Percentiles rank a stretch among this genome's conserved stretches.
Conservation (phyloP, 2,113 vertebrate species). For the Ceyx melanurus region DNA sequence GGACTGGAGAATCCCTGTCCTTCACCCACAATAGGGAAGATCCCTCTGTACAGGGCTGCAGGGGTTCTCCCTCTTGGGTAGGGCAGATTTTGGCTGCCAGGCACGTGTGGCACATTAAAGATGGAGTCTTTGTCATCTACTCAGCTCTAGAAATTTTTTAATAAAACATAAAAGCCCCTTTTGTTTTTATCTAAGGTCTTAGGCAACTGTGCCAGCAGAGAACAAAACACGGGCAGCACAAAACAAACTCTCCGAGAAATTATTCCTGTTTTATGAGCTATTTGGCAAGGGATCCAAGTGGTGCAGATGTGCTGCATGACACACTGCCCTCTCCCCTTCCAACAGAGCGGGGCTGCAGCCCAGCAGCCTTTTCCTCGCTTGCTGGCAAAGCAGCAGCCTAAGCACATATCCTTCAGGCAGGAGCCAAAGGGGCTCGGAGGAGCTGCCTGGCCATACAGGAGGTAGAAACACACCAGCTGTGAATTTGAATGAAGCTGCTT, state of each 20-base stretch:
- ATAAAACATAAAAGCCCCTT: neutral
- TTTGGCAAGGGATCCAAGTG: neutral
- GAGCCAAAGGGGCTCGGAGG: neutral
- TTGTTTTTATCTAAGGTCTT: neutral
- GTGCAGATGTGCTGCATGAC: rapidly evolving
- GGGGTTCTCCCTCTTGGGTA: neutral
- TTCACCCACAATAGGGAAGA: neutral
- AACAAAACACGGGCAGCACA: neutral
- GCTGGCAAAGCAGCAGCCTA: neutral
- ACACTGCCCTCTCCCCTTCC: neutral
- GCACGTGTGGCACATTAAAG: neutral
- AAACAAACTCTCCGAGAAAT: neutral
- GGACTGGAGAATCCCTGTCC: neutral
- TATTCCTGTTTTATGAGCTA: neutral
- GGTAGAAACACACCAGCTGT: neutral
- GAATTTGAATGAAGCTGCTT: constrained; percentile 7
- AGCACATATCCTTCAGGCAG: neutral
- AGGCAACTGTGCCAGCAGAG: neutral
- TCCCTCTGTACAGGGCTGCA: neutral
- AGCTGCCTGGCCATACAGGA: neutral
- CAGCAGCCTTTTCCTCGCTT: rapidly evolving
- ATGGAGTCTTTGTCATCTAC: neutral
- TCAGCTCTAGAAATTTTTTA: neutral
- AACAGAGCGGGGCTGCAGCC: neutral
- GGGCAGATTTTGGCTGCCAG: neutral